Evolutionary conservation across 2,888 invertebrate genomes (phyloP), one percentile per base, ranked within the genome.

Genomic region (Seladonia tumulorum): DNA sequence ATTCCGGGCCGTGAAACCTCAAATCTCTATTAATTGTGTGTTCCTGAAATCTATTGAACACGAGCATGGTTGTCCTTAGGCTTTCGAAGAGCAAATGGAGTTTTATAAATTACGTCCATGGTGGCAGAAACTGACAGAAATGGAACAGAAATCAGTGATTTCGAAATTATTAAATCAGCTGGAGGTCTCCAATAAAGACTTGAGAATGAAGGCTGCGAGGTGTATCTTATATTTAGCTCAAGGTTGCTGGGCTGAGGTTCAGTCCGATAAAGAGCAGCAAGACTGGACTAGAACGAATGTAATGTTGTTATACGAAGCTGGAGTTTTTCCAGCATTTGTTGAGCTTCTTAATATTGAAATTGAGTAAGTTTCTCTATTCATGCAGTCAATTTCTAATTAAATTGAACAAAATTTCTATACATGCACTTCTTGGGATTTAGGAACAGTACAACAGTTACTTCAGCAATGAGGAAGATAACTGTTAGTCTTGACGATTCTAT

Each of bases 301-400:
- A 35, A 97, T 98, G 95, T 96, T 98, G 73, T 96, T 99, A 0
- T 99, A 99, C 93, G 97, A 98, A 92, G 97, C 98, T 95, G 99
- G 99, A 29, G 97, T 98, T 25, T 99, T 99, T 95, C 96, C 97
- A 87, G 97, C 98, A 12, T 98, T 99, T 94, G 97, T 99, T 73
- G 99, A 99, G 95, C 96, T 99, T 86, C 96, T 99, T 86, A 98
- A 99, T 95, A 97, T 99, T 95, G 99, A 99, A 96, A 98, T 99
- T 78, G 99, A 99, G 95, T 98, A 96, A 93, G 94, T 76, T 53
- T 12, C 0, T 63, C 16, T 12, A 14, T 82, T 1, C 22, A 25
- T 7, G 12, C 10, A 25, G n/a, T 39, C 22, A 72, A 22, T 72
- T 75, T 0, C 4, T 39, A 35, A 25, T 39, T 22, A 22, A 35